Base-by-base conservation (phyloP, 2,888 invertebrate genomes). In the Xestobium rufovillosum region DNA sequence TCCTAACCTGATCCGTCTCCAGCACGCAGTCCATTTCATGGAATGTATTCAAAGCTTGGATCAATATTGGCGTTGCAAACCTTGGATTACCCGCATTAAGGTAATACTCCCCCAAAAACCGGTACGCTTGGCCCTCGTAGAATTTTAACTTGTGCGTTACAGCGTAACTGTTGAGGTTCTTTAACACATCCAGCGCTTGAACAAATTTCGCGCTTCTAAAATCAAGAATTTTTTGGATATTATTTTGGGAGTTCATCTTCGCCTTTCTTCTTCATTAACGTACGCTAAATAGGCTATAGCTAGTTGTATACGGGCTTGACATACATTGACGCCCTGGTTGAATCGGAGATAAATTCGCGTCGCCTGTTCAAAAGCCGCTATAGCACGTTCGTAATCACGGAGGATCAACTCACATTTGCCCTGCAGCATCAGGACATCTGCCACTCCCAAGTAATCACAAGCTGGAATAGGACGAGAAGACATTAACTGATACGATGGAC, bases 251-350 rank as follows among this genome's bases (percentile, higher is more conserved):
- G 23, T 19, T 19, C 23, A 8, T 19, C n/a, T 8, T 19, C 6
- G 23, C n/a, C n/a, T 6, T 19, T 8, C 23, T 19, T 6, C 23
- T 19, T n/a, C n/a, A n/a, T n/a, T n/a, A n/a, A n/a, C n/a, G n/a
- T 47, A 73, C 73, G 62, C 69, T 50, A 74, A 66, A 61, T 70
- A 67, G 0, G 74, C 74, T 35, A 72, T 66, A 2, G 73, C 70
- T 26, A 73, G 50, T 41, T 72, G 70, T 64, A 73, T 72, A 50
- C 61, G 65, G 0, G 69, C 66, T 45, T 71, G 69, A 40, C 75
- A 75, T 4, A 72, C 54, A 1, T 72, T 73, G 38, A 63, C 60
- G 1, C 66, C 49, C 35, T 69, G 63, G 1, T 63, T 56, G 28
- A 55, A 57, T 2, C 56, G 52, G 8, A 55, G 53, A 37, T 70